Evolutionary conservation across 2,888 invertebrate genomes (phyloP).

Genomic region (Idaea biselata): DNA sequence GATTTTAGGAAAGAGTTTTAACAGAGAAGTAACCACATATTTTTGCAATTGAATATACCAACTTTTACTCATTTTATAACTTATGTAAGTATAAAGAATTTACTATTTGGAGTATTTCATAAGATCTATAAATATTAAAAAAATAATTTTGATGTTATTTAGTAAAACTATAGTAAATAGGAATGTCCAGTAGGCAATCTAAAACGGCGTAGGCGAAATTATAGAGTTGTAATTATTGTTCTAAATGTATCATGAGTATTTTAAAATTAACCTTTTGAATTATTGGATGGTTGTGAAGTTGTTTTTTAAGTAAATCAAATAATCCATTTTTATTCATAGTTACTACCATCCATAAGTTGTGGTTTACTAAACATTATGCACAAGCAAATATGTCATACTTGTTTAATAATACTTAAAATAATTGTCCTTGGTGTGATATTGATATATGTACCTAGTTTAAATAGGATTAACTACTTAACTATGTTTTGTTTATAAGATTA

Average conservation of each 20-base stretch:
- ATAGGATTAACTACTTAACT: slow-evolving; percentile 14
- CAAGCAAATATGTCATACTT: slow-evolving; percentile 1
- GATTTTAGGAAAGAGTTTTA: not conserved
- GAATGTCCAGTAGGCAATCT: slow-evolving; percentile 49
- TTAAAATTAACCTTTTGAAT: slow-evolving; percentile 57
- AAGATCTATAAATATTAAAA: not conserved
- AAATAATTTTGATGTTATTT: not conserved
- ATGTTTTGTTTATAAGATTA: not conserved
- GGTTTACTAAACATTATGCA: slow-evolving; percentile 3
- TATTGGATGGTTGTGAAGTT: slow-evolving; percentile 73
- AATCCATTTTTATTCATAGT: not conserved
- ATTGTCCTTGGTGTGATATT: slow-evolving; percentile 24
- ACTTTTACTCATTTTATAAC: slow-evolving; percentile 15
- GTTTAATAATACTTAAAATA: slow-evolving; percentile 8
- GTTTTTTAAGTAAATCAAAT: slow-evolving; percentile 19
- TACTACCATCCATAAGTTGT: not conserved
- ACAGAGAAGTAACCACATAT: slow-evolving; percentile 9
- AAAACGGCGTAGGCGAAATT: slow-evolving; percentile 37
- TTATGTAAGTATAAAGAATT: slow-evolving; percentile 20
- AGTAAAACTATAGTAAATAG: slow-evolving; percentile 36
- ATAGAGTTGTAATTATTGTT: slow-evolving; percentile 42
- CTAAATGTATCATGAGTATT: slow-evolving; percentile 43
- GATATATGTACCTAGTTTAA: slow-evolving; percentile 14
- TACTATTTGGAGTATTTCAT: slow-evolving; percentile 8
- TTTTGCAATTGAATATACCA: slow-evolving; percentile 25